A percentile compares a stretch with the other conserved stretches of the same genome.
phyloP scores from a whole-genome alignment of 2,113 vertebrate species.

The Herpailurus yagouaroundi region DNA sequence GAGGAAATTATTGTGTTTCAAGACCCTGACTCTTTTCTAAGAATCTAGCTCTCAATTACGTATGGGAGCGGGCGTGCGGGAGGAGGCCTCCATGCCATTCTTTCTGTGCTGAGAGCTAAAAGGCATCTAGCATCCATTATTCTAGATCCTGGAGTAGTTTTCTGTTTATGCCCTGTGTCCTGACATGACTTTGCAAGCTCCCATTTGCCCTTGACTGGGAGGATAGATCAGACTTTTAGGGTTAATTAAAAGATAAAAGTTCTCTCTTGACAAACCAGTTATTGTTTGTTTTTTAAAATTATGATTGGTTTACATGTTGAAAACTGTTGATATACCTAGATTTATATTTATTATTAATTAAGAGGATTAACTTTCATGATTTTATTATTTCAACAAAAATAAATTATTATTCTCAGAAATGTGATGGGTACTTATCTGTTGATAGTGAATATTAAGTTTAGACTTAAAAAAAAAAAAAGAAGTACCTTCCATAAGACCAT shows the following conservation, averaged over 20 bases:
- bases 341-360: conserved; percentile 26
- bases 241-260: neutral
- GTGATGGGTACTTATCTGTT: neutral
- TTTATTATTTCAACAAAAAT: conserved; percentile 36
- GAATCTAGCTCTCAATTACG: neutral
- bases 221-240: neutral
- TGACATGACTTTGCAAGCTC: neutral
- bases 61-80: neutral
- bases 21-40: neutral
- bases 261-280: neutral
- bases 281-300: neutral
- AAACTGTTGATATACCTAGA: neutral
- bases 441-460: neutral
- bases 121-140: neutral
- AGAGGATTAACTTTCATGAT: neutral
- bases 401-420: neutral
- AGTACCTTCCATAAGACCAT: neutral
- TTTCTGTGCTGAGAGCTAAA: neutral
- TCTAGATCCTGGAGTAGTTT: neutral
- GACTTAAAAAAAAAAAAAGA: neutral
- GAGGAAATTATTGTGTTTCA: neutral
- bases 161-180: neutral
- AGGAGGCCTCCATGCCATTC: neutral
- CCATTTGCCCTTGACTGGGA: neutral
- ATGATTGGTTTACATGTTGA: neutral